These are phyloP conservation scores for Brachionus rotundiformis DNA, from an alignment of 1,140 invertebrate species.

Conservation along the genomic window DNA sequence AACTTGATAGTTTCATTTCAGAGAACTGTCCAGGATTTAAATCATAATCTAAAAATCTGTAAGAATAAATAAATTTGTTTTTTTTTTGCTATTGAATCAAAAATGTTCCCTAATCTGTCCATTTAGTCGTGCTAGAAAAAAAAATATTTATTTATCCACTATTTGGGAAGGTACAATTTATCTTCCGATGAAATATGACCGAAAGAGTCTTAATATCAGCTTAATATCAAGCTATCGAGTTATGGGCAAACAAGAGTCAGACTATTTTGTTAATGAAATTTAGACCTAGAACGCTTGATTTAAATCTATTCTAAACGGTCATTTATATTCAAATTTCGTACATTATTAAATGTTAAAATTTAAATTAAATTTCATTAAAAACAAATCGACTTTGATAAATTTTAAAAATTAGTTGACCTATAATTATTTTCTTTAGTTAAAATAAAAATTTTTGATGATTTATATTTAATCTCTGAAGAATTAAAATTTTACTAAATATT, in stretches of 20 bases:
- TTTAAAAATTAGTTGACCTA: neutral
- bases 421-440: neutral
- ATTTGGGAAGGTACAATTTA: neutral
- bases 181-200: neutral
- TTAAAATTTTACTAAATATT: neutral
- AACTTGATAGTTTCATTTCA: constrained; percentile 14
- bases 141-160: neutral
- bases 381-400: constrained; percentile 9
- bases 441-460: too few relatives aligned
- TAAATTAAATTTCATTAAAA: constrained; percentile 14
- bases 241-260: constrained; percentile 13
- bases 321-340: constrained; percentile 35
- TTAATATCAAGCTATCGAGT: constrained; percentile 36
- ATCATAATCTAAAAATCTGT: neutral
- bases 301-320: constrained; percentile 36
- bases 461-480: neutral
- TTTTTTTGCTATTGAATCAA: neutral
- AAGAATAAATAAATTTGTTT: neutral
- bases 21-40: neutral
- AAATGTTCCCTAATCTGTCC: constrained; percentile 13
- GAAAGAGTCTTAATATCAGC: neutral
- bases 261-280: constrained; percentile 12
- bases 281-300: constrained; percentile 36
- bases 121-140: neutral
- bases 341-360: constrained; percentile 22